Percentiles rank a stretch among this genome's conserved stretches.
Evolutionary conservation across 2,888 invertebrate species (phyloP).

Genomic region (Phengaris arion): DNA sequence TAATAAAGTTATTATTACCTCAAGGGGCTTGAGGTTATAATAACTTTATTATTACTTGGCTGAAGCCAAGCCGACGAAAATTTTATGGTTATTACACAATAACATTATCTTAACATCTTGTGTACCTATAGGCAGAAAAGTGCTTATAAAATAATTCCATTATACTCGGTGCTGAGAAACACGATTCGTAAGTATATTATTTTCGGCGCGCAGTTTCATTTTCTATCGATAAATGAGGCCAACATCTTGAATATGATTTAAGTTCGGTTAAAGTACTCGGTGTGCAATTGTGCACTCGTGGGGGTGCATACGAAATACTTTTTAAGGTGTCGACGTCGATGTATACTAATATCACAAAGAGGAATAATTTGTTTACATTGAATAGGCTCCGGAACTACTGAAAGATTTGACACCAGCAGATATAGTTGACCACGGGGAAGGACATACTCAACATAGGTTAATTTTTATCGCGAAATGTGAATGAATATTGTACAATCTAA

Average conservation of each 20-base stretch:
- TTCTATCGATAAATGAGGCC: conserved; percentile 3
- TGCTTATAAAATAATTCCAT: background rate
- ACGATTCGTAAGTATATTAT: background rate
- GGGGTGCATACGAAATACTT: too few species aligned
- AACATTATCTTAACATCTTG: background rate
- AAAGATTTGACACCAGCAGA: too few species aligned
- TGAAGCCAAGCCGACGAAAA: background rate
- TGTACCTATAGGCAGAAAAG: background rate
- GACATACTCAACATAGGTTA: too few species aligned
- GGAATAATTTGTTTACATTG: too few species aligned
- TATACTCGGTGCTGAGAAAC: conserved; percentile 1
- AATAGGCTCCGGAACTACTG: too few species aligned
- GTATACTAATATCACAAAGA: too few species aligned
- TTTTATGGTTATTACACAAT: background rate
- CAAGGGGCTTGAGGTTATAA: too few species aligned
- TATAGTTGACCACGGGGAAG: too few species aligned
- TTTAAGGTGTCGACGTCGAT: too few species aligned
- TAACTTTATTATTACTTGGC: background rate
- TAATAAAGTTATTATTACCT: background rate
- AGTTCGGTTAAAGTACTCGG: background rate
- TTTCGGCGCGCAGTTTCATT: background rate
- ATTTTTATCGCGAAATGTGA: too few species aligned
- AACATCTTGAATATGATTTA: background rate
- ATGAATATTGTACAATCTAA: too few species aligned
- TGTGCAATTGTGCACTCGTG: background rate